Evolutionary conservation across 2,888 invertebrate genomes (phyloP).

Genomic region (Osmoderma eremita): DNA sequence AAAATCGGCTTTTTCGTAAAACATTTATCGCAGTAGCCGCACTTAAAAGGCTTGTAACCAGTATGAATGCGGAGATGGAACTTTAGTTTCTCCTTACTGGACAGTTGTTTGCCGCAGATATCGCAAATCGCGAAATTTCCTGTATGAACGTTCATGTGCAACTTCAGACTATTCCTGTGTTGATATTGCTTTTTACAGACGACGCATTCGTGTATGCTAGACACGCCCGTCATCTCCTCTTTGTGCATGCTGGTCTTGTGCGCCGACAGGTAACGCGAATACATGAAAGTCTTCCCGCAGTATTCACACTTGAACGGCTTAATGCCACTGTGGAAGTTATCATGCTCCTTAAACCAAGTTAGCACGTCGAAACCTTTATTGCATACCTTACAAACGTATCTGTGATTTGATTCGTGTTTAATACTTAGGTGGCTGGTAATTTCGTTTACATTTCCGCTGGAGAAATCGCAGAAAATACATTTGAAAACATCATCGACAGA

Average conservation of each 20-base stretch:
- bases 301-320: slow-evolving; percentile 51
- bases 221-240: slow-evolving; percentile 39
- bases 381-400: slow-evolving; percentile 68
- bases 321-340: slow-evolving; percentile 68
- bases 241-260: slow-evolving; percentile 60
- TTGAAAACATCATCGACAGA: slow-evolving; percentile 57
- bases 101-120: slow-evolving; percentile 69
- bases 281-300: slow-evolving; percentile 36
- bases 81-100: slow-evolving; percentile 67
- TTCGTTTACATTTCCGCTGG: slow-evolving; percentile 56
- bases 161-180: slow-evolving; percentile 61
- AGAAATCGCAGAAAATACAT: slow-evolving; percentile 60
- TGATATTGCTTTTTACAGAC: slow-evolving; percentile 63
- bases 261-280: slow-evolving; percentile 50
- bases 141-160: slow-evolving; percentile 66
- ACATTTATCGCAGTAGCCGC: slow-evolving; percentile 60
- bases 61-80: slow-evolving; percentile 61
- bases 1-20: slow-evolving; percentile 62
- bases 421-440: slow-evolving; percentile 58
- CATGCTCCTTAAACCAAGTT: slow-evolving; percentile 69
- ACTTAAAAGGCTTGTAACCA: slow-evolving; percentile 60
- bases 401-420: slow-evolving; percentile 55
- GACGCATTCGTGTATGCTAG: slow-evolving; percentile 59
- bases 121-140: slow-evolving; percentile 68
- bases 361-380: slow-evolving; percentile 68